Conservation (phyloP, 2,888 invertebrate species). For the Kryphioiulus occultus region DNA sequence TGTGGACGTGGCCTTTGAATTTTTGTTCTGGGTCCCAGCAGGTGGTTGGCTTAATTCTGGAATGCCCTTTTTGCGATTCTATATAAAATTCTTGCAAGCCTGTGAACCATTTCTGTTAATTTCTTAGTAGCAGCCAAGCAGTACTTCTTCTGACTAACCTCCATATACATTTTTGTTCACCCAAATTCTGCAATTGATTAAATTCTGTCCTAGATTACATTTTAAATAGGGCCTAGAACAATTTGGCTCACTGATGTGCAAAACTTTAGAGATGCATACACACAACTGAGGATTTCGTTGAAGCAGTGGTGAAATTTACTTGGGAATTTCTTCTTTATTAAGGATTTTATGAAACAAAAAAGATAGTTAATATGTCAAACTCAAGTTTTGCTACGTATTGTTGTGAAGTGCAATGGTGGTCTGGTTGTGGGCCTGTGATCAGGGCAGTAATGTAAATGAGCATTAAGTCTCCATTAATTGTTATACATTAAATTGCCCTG, state of each 20-base stretch:
- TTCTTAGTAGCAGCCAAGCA: constrained; percentile 1
- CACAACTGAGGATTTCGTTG: background rate
- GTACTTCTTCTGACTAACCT: constrained; percentile 12
- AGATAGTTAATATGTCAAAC: background rate
- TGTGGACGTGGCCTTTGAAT: constrained; percentile 47
- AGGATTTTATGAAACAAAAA: background rate
- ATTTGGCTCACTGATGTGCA: background rate
- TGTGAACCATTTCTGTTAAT: constrained; percentile 21
- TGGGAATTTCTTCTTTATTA: background rate
- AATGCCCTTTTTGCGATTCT: constrained; percentile 19
- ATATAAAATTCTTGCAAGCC: constrained; percentile 8
- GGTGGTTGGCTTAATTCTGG: constrained; percentile 41
- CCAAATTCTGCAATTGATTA: too few species aligned
- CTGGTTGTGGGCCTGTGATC: constrained; percentile 23
- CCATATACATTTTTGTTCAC: background rate
- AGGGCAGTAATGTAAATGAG: background rate
- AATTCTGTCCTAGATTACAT: too few species aligned
- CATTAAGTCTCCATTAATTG: background rate
- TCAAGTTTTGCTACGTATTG: background rate
- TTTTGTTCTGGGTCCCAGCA: constrained; percentile 27
- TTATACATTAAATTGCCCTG: background rate
- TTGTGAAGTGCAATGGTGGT: constrained; percentile 23
- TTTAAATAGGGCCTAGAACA: background rate
- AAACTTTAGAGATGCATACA: background rate
- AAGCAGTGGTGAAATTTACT: background rate